These are phyloP conservation scores for Euglossa dilemma DNA, from an alignment of 1,140 invertebrate genomes.

Conservation along the genomic window DNA sequence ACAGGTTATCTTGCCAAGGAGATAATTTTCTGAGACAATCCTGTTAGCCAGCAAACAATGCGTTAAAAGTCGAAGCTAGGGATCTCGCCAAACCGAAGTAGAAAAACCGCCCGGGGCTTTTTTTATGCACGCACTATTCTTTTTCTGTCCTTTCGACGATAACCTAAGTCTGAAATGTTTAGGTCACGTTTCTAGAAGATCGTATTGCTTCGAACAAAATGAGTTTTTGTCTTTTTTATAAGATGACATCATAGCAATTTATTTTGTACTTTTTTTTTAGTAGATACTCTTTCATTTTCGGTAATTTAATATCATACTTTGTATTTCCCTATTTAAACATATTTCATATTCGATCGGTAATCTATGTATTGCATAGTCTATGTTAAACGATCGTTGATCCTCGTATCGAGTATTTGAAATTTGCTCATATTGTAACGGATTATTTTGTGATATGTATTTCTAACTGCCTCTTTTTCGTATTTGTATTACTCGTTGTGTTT, in stretches of 20 bases:
- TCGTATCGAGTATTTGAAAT: background rate
- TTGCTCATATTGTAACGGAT: background rate
- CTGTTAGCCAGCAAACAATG: conserved; percentile 2
- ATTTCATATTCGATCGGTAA: too few species aligned
- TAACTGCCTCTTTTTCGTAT: background rate
- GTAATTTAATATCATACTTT: background rate
- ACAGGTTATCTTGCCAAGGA: background rate
- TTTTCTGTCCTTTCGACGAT: background rate
- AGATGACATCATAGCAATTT: background rate
- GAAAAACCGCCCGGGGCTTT: background rate
- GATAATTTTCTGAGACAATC: conserved; percentile 22
- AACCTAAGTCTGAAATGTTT: background rate
- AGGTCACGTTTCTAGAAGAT: background rate
- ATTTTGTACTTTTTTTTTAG: background rate
- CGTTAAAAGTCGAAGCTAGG: background rate
- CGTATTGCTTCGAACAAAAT: too few species aligned
- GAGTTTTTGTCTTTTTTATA: background rate
- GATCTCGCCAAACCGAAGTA: background rate
- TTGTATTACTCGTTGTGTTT: background rate
- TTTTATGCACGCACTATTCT: background rate
- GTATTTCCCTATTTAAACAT: too few species aligned
- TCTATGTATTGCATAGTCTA: too few species aligned
- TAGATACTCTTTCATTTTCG: background rate
- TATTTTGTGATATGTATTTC: background rate
- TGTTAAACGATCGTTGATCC: too few species aligned